These are phyloP conservation scores for Labrus mixtus DNA, from an alignment of 2,113 vertebrate genomes.

Conservation along the genomic window DNA sequence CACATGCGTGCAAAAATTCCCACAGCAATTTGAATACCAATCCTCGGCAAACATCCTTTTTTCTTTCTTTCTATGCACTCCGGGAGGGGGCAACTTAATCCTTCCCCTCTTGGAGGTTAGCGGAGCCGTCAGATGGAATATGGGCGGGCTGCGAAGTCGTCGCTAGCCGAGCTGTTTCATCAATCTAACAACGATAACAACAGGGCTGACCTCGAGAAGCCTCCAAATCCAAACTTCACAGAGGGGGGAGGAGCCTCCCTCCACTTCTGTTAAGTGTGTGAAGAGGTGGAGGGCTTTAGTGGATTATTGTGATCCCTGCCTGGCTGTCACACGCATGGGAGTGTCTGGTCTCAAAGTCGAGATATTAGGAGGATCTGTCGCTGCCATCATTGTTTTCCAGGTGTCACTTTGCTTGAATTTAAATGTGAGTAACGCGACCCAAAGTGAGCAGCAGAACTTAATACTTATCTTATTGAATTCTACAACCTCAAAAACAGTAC, in stretches of 20 bases:
- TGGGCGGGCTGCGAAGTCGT: constrained; percentile 46
- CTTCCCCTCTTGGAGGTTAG: constrained; percentile 37
- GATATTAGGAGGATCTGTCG: constrained; percentile 24
- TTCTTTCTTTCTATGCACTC: constrained; percentile 31
- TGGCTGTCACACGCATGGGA: constrained; percentile 52
- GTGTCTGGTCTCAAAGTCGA: constrained; percentile 35
- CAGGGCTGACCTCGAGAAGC: constrained; percentile 58
- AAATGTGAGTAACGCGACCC: background rate
- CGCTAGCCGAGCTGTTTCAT: constrained; percentile 53
- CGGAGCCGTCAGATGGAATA: constrained; percentile 36
- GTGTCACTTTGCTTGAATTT: constrained; percentile 14
- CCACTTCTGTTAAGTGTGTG: constrained; percentile 72
- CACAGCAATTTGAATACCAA: constrained; percentile 66
- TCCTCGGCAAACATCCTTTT: constrained; percentile 54
- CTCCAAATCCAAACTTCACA: constrained; percentile 71
- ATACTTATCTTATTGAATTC: background rate
- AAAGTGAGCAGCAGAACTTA: background rate
- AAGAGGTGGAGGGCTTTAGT: constrained; percentile 73
- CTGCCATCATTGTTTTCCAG: constrained; percentile 26
- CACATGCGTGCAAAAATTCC: constrained; percentile 62
- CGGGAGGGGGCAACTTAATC: constrained; percentile 62
- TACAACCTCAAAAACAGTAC: background rate
- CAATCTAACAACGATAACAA: constrained; percentile 61
- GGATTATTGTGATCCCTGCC: constrained; percentile 74
- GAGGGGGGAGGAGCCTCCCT: constrained; percentile 59